Conservation (phyloP, 2,888 invertebrate genomes). For the Chaetogeoica ovagalla region DNA sequence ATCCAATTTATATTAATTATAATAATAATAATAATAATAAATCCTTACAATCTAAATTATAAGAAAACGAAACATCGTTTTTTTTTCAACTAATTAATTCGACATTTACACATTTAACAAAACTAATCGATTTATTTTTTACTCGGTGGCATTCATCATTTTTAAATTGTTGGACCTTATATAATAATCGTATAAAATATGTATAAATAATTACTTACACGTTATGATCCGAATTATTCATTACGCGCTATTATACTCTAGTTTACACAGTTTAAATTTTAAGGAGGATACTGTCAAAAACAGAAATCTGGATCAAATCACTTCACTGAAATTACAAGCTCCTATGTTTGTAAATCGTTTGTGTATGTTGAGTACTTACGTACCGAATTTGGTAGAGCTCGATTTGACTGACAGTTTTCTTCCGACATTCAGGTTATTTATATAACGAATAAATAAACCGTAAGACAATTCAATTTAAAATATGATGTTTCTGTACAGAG, state of each 20-base stretch:
- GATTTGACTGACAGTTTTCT: conserved; percentile 71
- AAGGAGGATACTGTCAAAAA: conserved; percentile 41
- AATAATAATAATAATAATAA: too few species aligned
- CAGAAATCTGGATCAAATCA: conserved; percentile 35
- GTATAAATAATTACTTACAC: neutral
- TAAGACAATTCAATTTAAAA: neutral
- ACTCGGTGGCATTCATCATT: neutral
- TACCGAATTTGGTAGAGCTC: conserved; percentile 67
- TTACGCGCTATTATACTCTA: too few species aligned
- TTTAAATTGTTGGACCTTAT: neutral
- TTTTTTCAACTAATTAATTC: too few species aligned
- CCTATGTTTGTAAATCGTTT: conserved; percentile 42
- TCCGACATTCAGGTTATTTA: conserved; percentile 63
- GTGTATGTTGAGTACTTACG: conserved; percentile 63
- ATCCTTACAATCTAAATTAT: too few species aligned
- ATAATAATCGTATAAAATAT: neutral
- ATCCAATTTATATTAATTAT: too few species aligned
- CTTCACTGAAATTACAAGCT: conserved; percentile 42
- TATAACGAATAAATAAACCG: neutral
- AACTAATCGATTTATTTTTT: neutral
- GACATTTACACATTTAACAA: too few species aligned
- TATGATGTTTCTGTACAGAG: conserved; percentile 59
- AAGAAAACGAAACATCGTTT: too few species aligned
- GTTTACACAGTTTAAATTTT: neutral
- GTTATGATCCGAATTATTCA: neutral